Evolutionary conservation across 1,140 invertebrate species (phyloP), one percentile per base, ranked within the genome.

Genomic region (Antheraea mylitta): DNA sequence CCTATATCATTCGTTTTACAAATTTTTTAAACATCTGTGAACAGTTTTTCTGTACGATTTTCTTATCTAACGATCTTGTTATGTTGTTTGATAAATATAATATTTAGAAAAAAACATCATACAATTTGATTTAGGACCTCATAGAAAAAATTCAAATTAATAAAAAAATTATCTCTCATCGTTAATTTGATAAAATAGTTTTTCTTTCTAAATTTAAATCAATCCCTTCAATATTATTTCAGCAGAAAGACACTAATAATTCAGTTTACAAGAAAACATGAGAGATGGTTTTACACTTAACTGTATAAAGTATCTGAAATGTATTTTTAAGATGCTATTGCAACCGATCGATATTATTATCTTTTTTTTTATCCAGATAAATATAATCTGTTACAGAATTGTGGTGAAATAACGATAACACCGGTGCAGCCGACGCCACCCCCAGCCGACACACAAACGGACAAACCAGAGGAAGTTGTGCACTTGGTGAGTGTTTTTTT

Each of bases 331-430:
- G 22, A 30, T 4, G 22, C 22, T 30, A 30, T 30, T 30, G 22
- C 22, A 30, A 30, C 4, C 22, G 4, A 30, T 30, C 22, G 4
- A 30, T 30, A 2, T 30, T 30, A 30, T 30, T 30, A 30, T 42
- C 38, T 42, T 42, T 42, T 42, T 9, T 42, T 42, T 42, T 9
- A 42, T 3, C 11, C 1, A 42, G 38, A 8, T 42, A 42, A 42
- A 61, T 61, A 22, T 61, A 18, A 53, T 53, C 11, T 61, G 42
- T 79, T 80, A 7, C 80, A 93, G 92, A 91, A 89, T 64, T 93
- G 90, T 72, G 89, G 91, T 64, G 94, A 94, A 87, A 94, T 94
- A 62, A 94, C 94, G 36, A 94, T 94, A 68, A 94, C 94, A 3
- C 93, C 94, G 53, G 93, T 94, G 66, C 92, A 92, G 79, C 89